A percentile compares a stretch with the other conserved stretches of the same genome.
phyloP scores from a whole-genome alignment of 2,797 vertebrate species.

The Eleutherodactylus coqui region DNA sequence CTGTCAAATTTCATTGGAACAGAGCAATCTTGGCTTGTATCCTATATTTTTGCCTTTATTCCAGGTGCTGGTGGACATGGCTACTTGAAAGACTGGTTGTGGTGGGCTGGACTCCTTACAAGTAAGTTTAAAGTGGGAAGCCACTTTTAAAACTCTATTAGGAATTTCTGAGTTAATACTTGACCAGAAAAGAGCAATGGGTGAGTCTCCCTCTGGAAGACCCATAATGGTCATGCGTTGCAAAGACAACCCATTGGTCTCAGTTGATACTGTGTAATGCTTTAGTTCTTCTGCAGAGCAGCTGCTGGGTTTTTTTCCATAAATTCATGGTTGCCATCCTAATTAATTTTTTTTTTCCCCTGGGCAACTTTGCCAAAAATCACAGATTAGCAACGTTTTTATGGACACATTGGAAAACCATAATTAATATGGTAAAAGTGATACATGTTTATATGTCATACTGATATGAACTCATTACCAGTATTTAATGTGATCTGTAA shows the following conservation, averaged over 20 bases:
- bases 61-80: constrained; percentile 92
- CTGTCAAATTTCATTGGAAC: background rate
- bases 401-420: too few relatives aligned
- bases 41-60: background rate
- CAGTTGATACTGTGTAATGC: background rate
- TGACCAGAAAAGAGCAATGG: too few relatives aligned
- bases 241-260: background rate
- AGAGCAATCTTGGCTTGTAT: background rate
- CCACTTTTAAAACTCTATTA: background rate
- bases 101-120: constrained; percentile 94
- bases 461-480: too few relatives aligned
- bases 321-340: too few relatives aligned
- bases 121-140: constrained; percentile 79
- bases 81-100: constrained; percentile 92
- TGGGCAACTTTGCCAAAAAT: too few relatives aligned
- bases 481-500: too few relatives aligned
- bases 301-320: background rate
- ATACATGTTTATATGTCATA: too few relatives aligned
- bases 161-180: too few relatives aligned
- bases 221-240: background rate
- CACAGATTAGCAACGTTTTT: too few relatives aligned
- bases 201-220: too few relatives aligned
- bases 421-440: too few relatives aligned
- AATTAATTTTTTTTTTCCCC: too few relatives aligned
- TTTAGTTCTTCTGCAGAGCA: background rate